Conservation (phyloP, 2,113 vertebrate genomes). For the Monopterus albus region DNA sequence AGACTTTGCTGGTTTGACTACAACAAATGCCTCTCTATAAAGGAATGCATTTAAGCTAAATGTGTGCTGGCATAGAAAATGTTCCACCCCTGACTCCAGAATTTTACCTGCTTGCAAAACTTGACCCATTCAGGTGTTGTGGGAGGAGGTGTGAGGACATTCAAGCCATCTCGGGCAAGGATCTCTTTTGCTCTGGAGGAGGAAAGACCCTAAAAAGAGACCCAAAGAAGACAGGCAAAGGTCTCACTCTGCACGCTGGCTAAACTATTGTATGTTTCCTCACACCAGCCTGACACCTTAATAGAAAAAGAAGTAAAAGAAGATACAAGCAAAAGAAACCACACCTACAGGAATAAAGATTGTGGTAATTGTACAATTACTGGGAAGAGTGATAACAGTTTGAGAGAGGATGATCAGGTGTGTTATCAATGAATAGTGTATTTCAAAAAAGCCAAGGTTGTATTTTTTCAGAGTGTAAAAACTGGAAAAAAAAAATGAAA, state of each 20-base stretch:
- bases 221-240: background rate
- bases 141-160: slow-evolving; percentile 92
- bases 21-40: too few relatives aligned
- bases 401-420: background rate
- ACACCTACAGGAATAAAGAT: too few relatives aligned
- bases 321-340: too few relatives aligned
- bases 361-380: too few relatives aligned
- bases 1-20: background rate
- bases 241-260: background rate
- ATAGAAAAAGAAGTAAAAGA: too few relatives aligned
- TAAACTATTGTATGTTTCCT: too few relatives aligned
- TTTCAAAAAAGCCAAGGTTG: slow-evolving; percentile 7
- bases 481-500: too few relatives aligned
- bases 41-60: too few relatives aligned
- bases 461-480: too few relatives aligned
- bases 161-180: slow-evolving; percentile 92
- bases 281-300: too few relatives aligned
- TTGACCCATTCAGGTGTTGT: slow-evolving; percentile 98
- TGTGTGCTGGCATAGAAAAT: too few relatives aligned
- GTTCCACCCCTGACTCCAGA: background rate
- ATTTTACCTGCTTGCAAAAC: slow-evolving; percentile 88
- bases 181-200: slow-evolving; percentile 89
- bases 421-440: background rate
- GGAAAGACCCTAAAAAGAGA: slow-evolving; percentile 85
- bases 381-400: too few relatives aligned